Evolutionary conservation across 2,888 invertebrate genomes (phyloP).

Genomic region (Isotomurus palustris): DNA sequence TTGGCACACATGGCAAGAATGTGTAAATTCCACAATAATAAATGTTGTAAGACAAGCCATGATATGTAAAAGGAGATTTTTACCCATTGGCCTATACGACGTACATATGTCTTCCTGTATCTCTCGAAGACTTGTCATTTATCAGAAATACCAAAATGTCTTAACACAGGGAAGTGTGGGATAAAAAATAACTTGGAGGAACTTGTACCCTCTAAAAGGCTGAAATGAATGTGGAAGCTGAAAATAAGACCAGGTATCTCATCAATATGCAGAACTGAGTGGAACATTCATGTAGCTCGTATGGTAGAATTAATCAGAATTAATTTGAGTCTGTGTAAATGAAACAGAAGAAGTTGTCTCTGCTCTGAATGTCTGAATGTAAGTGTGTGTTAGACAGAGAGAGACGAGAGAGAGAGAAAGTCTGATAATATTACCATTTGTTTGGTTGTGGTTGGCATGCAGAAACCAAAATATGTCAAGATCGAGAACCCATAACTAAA

Average conservation of each 20-base stretch:
- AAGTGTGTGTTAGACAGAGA: too few relatives aligned
- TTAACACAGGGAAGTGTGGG: not conserved
- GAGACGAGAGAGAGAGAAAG: too few relatives aligned
- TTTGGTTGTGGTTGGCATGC: too few relatives aligned
- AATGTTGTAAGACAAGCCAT: constrained; percentile 42
- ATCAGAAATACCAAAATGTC: constrained; percentile 6
- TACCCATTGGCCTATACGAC: constrained; percentile 15
- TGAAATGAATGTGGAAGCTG: not conserved
- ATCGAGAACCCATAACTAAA: too few relatives aligned
- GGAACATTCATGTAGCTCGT: too few relatives aligned
- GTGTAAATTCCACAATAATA: constrained; percentile 38
- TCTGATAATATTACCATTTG: too few relatives aligned
- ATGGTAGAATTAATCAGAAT: too few relatives aligned
- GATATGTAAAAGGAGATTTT: constrained; percentile 37
- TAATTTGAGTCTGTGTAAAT: too few relatives aligned
- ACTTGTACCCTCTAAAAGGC: not conserved
- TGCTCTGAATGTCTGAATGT: too few relatives aligned
- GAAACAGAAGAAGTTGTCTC: too few relatives aligned
- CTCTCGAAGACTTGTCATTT: constrained; percentile 1
- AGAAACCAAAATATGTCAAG: too few relatives aligned
- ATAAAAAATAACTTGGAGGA: not conserved
- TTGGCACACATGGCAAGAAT: constrained; percentile 40
- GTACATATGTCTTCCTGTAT: constrained; percentile 7
- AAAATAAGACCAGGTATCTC: not conserved
- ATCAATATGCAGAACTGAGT: not conserved